These are phyloP conservation scores for Saturnia japonica DNA, from an alignment of 2,888 invertebrate genomes.

Conservation along the genomic window DNA sequence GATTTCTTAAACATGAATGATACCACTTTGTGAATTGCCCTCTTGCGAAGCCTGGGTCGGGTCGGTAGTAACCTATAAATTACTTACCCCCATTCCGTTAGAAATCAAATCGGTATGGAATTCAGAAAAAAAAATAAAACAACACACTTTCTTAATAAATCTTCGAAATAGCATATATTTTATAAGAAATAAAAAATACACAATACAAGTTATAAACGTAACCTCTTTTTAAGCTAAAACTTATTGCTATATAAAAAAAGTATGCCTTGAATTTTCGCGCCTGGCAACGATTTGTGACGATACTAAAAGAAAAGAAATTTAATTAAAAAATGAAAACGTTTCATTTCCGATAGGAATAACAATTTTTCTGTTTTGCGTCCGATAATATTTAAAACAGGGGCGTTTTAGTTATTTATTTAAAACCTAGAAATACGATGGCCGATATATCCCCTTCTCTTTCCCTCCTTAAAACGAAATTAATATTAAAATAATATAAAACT, in stretches of 20 bases:
- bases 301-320: slow-evolving; percentile 16
- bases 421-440: slow-evolving; percentile 6
- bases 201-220: slow-evolving; percentile 61
- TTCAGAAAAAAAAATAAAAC: slow-evolving; percentile 50
- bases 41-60: no score
- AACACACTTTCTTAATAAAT: slow-evolving; percentile 57
- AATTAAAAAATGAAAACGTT: background rate
- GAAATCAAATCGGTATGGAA: background rate
- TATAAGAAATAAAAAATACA: slow-evolving; percentile 72
- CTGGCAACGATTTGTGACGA: slow-evolving; percentile 43
- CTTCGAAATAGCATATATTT: slow-evolving; percentile 75
- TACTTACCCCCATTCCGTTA: no score
- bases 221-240: slow-evolving; percentile 60
- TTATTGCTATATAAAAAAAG: slow-evolving; percentile 37
- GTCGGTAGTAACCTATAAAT: no score
- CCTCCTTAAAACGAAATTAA: slow-evolving; percentile 26
- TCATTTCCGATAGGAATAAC: background rate
- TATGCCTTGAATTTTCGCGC: slow-evolving; percentile 28
- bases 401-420: background rate
- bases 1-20: no score
- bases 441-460: background rate
- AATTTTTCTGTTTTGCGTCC: background rate
- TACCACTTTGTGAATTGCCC: no score
- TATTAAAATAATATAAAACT: slow-evolving; percentile 25
- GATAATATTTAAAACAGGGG: background rate